Evolutionary conservation across 2,888 invertebrate species (phyloP), one percentile per base, ranked within the genome.

Genomic region (Brachypalpus laphriformis): DNA sequence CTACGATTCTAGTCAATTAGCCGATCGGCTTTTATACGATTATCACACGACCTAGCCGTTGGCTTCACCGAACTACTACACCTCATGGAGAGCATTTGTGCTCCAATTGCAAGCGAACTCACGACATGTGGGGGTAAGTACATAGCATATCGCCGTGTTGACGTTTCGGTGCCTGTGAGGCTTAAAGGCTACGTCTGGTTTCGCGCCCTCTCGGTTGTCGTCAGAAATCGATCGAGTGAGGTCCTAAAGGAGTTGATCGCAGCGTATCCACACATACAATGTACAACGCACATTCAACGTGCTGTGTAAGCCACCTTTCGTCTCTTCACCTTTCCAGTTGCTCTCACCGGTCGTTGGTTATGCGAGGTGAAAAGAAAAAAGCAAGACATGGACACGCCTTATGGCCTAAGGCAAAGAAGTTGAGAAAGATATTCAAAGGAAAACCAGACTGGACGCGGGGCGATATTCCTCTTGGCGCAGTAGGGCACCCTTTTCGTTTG

Each of bases 11-110:
- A 87, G 87, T 88, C 89, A 89, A 88, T 89, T 87, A 88, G 61
- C 85, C 87, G 88, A 87, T 87, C 89, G 89, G 88, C 91, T 91
- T 91, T 90, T 91, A 91, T 91, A 91, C 87, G 83, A 83, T 83
- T 80, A 80, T 72, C 63, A 75, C 40, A 9, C 63, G 75, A 75
- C 70, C 68, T 65, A 75, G 65, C 74, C 74, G 61, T 71, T 56
- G 70, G 72, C 45, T 71, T 65, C 3, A 34, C 65, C 65, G 22
- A 47, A 63, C 20, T 59, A 47, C 8, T 59, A 25, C 61, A 61
- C 8, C 9, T 28, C 25, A 22, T 51, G 37, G 51, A 20, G 20
- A 14, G 22, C 54, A 57, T 28, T 72, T 74, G 47, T 78, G 74
- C 78, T 83, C 78, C 63, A 83, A 74, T 83, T 82, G 45, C 16